phyloP scores from a whole-genome alignment of 2,113 vertebrate genomes.

The Ammodytes dubius region DNA sequence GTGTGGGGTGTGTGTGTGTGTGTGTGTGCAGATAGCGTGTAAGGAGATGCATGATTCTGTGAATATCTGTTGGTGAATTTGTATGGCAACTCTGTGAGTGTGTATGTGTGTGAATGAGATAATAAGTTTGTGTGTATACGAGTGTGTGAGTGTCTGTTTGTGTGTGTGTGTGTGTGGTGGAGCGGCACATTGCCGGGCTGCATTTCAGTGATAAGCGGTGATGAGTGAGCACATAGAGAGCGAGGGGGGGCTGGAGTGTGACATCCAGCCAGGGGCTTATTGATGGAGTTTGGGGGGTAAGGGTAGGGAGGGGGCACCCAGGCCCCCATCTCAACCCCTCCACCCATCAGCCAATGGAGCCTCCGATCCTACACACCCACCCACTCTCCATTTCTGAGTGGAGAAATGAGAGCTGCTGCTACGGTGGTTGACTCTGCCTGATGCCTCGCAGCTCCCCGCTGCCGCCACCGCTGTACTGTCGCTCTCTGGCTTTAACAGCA shows the following conservation, averaged over 20 bases:
- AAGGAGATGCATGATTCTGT: conserved; percentile 38
- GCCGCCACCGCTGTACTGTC: background rate
- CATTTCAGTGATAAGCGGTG: conserved; percentile 76
- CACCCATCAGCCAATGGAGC: conserved; percentile 15
- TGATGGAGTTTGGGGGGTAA: conserved; percentile 21
- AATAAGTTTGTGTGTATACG: conserved; percentile 7
- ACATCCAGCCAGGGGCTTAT: conserved; percentile 74
- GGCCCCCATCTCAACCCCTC: conserved; percentile 11
- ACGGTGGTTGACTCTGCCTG: conserved; percentile 61
- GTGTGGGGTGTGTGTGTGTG: conserved; percentile 2
- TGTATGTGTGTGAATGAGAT: conserved; percentile 28
- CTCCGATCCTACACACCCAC: conserved; percentile 24
- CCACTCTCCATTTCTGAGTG: conserved; percentile 71
- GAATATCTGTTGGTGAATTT: conserved; percentile 47
- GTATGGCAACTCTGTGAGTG: conserved; percentile 18
- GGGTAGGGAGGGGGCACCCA: conserved; percentile 10
- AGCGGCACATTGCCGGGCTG: conserved; percentile 66
- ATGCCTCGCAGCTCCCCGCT: conserved; percentile 21
- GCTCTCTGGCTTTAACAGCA: conserved; percentile 25
- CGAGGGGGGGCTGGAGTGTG: conserved; percentile 61
- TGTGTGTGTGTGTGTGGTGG: conserved; percentile 52
- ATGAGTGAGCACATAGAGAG: conserved; percentile 64
- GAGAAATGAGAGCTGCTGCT: conserved; percentile 65
- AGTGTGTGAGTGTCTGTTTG: conserved; percentile 28
- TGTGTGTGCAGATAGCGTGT: conserved; percentile 19